Evolutionary conservation across 2,113 vertebrate genomes (phyloP).

Genomic region (Peromyscus leucopus): DNA sequence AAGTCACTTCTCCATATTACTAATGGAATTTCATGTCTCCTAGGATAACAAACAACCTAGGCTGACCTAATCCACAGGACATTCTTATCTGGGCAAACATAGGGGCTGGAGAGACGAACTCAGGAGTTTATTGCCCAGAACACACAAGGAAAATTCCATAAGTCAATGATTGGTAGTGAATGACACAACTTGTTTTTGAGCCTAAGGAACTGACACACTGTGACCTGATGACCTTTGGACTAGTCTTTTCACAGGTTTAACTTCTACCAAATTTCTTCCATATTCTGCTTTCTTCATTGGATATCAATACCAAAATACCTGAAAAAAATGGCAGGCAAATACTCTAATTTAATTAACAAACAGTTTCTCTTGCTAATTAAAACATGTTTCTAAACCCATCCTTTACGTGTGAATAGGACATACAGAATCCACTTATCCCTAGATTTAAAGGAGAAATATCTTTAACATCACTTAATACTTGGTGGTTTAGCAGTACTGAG

Average conservation of each 20-base stretch:
- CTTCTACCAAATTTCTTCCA: constrained; percentile 41
- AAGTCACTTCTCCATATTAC: not conserved
- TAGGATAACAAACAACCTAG: constrained; percentile 12
- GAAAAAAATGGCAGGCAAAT: constrained; percentile 33
- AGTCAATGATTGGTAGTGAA: not conserved
- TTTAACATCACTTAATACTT: not conserved
- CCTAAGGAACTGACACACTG: constrained; percentile 1
- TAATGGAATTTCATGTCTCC: constrained; percentile 11
- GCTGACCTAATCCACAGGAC: not conserved
- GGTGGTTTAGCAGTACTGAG: not conserved
- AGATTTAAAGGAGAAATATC: constrained; percentile 29
- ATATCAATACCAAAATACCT: not conserved
- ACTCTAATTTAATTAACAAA: not conserved
- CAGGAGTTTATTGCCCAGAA: not conserved
- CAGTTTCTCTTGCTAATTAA: constrained; percentile 10
- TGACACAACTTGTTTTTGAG: constrained; percentile 13
- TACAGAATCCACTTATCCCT: not conserved
- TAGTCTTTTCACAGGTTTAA: not conserved
- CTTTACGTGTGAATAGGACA: not conserved
- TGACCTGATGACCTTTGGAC: not conserved
- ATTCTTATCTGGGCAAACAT: not conserved
- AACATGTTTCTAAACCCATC: not conserved
- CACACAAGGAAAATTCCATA: not conserved
- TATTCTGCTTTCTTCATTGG: not conserved
- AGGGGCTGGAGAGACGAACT: not conserved